A percentile compares a stretch with the other conserved stretches of the same genome.
Evolutionary conservation across 2,797 vertebrate genomes (phyloP).

Genomic region (Ibycter americanus): DNA sequence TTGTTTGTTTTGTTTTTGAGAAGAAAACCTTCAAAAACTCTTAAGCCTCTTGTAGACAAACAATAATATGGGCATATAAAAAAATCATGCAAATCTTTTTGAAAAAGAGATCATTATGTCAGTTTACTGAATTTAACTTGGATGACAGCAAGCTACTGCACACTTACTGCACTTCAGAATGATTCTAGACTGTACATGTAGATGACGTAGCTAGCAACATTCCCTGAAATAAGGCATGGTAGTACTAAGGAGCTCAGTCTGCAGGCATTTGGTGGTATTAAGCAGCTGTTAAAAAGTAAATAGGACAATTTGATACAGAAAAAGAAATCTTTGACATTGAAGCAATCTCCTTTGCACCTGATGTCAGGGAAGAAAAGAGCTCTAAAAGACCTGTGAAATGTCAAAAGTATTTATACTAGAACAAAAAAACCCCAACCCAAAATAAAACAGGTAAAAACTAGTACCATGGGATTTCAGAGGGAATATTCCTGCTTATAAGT

Average conservation of each 20-base stretch:
- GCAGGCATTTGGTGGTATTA: not conserved
- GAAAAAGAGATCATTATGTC: not conserved
- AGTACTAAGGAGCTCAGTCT: not conserved
- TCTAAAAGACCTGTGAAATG: not conserved
- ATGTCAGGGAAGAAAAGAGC: not conserved
- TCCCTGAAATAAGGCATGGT: not conserved
- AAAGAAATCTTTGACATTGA: not conserved
- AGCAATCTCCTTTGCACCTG: not conserved
- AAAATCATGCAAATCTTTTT: not conserved
- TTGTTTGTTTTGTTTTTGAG: not conserved
- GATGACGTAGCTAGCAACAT: not conserved
- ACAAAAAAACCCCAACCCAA: not conserved
- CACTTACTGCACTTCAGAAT: not conserved
- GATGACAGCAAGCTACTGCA: not conserved
- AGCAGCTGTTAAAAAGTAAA: not conserved
- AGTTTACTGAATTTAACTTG: not conserved
- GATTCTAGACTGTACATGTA: not conserved
- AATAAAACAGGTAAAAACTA: not conserved
- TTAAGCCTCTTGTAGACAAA: not conserved
- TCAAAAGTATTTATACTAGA: not conserved
- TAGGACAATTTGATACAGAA: not conserved
- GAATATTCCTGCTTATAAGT: not conserved
- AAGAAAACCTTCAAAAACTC: not conserved
- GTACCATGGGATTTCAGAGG: not conserved
- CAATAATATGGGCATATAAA: not conserved